These are phyloP conservation scores for Carterocephalus palaemon DNA, from an alignment of 2,888 invertebrate genomes.

Conservation along the genomic window DNA sequence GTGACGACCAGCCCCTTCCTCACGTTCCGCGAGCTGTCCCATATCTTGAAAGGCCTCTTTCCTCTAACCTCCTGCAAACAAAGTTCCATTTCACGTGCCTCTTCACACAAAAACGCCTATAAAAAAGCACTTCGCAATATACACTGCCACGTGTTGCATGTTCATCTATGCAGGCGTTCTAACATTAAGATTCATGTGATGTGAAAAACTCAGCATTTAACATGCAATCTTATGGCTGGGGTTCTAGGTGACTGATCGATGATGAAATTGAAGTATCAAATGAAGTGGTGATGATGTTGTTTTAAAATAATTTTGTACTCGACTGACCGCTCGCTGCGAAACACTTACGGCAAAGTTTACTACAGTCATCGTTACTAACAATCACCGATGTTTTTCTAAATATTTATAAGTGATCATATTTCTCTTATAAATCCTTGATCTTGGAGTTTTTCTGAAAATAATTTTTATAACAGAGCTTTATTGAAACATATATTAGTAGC, in stretches of 20 bases:
- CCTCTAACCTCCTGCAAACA: slow-evolving; percentile 91
- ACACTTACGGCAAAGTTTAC: slow-evolving; percentile 21
- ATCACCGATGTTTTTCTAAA: slow-evolving; percentile 14
- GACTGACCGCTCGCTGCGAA: slow-evolving; percentile 2
- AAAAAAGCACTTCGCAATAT: slow-evolving; percentile 18
- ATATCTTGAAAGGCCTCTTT: slow-evolving; percentile 98
- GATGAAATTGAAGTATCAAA: slow-evolving; percentile 22
- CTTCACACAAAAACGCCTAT: slow-evolving; percentile 2
- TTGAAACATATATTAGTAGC: not conserved
- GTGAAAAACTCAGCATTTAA: slow-evolving; percentile 10
- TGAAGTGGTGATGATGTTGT: slow-evolving; percentile 22
- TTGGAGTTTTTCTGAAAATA: slow-evolving; percentile 19
- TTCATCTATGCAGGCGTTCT: slow-evolving; percentile 17
- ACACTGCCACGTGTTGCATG: slow-evolving; percentile 17
- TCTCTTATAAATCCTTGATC: slow-evolving; percentile 12
- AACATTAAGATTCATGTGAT: slow-evolving; percentile 14
- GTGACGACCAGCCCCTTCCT: slow-evolving; percentile 95
- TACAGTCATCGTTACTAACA: slow-evolving; percentile 18
- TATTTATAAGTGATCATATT: slow-evolving; percentile 13
- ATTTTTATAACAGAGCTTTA: slow-evolving; percentile 8
- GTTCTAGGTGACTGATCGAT: slow-evolving; percentile 20
- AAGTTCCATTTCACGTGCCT: slow-evolving; percentile 26
- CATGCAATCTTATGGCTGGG: slow-evolving; percentile 21
- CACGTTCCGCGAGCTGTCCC: slow-evolving; percentile 96
- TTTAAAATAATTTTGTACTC: not conserved